Conservation (phyloP, 2,797 vertebrate genomes). For the Platalea minor region DNA sequence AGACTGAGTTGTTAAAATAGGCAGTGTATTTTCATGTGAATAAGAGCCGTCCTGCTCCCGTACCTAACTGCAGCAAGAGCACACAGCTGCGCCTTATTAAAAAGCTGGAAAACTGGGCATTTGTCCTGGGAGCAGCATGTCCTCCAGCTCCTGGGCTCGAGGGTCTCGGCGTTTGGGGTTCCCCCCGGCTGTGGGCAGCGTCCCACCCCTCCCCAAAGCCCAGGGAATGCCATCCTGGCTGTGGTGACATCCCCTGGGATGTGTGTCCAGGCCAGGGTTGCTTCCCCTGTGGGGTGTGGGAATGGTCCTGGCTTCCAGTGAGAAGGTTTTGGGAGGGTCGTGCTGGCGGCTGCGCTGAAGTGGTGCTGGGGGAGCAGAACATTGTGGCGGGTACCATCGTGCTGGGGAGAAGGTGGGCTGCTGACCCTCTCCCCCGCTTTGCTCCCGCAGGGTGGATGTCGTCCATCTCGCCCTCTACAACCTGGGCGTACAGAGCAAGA, state of each 20-base stretch:
- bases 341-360: background rate
- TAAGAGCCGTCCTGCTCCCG: background rate
- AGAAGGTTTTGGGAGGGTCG: background rate
- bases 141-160: background rate
- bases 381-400: background rate
- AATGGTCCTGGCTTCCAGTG: background rate
- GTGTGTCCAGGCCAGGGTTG: background rate
- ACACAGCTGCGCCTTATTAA: background rate
- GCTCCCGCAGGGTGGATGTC: constrained; percentile 85
- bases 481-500: constrained; percentile 93
- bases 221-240: background rate
- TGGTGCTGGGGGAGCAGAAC: background rate
- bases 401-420: background rate
- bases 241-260: no score
- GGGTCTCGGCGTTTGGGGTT: rapidly evolving
- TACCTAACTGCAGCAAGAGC: background rate
- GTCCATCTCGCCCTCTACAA: constrained; percentile 95
- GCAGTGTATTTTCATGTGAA: background rate
- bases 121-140: background rate
- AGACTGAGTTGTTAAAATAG: background rate
- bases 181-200: rapidly evolving
- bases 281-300: background rate
- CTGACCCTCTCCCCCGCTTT: background rate
- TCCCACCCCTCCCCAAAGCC: background rate
- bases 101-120: background rate